Evolutionary conservation across 2,797 vertebrate species (phyloP).

Genomic region (Molossus molossus): DNA sequence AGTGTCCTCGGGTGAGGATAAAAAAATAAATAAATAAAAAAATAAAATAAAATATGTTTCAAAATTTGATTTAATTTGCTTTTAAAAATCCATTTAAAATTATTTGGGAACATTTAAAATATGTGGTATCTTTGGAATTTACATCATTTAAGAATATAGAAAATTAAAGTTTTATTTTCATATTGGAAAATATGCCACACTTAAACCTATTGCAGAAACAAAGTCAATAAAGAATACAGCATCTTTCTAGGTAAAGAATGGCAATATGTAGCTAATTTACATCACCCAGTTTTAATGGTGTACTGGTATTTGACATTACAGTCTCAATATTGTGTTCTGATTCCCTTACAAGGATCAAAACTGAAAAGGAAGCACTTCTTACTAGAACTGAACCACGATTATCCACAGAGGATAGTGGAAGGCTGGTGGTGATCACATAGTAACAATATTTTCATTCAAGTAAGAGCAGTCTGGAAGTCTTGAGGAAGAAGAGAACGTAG

Average conservation of each 20-base stretch:
- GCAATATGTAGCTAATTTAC: not conserved
- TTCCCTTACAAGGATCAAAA: constrained; percentile 44
- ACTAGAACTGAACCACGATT: not conserved
- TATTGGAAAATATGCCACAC: constrained; percentile 36
- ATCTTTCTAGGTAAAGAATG: constrained; percentile 29
- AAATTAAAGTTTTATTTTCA: constrained; percentile 37
- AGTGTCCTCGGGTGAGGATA: too few species aligned
- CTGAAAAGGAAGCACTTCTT: not conserved
- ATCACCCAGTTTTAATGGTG: not conserved
- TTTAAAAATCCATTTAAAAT: constrained; percentile 60
- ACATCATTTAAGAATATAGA: constrained; percentile 31
- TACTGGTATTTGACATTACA: not conserved
- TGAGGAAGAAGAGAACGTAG: not conserved
- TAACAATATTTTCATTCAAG: not conserved
- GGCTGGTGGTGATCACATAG: not conserved
- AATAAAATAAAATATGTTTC: constrained; percentile 64
- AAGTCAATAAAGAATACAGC: not conserved
- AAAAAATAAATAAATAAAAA: too few species aligned
- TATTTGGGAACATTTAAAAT: constrained; percentile 43
- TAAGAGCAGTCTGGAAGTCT: not conserved
- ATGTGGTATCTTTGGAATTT: constrained; percentile 53
- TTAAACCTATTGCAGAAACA: not conserved
- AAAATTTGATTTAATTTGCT: constrained; percentile 67
- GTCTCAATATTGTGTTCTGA: not conserved
- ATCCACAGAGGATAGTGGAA: not conserved